Conservation (phyloP, 2,113 vertebrate genomes). For the Nycticorax nycticorax region DNA sequence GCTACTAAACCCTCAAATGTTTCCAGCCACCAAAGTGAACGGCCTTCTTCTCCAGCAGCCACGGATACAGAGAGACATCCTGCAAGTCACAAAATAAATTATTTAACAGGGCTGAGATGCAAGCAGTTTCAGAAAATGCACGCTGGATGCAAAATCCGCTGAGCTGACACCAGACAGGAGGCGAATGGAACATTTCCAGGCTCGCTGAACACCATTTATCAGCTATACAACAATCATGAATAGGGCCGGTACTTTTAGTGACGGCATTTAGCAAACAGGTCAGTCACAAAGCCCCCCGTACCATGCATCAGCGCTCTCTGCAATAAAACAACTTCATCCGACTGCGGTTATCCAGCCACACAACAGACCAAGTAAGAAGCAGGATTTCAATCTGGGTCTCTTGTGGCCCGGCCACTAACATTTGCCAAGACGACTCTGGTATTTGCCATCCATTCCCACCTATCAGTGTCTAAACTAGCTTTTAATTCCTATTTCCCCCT, state of each 20-base stretch:
- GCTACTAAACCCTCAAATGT: not conserved
- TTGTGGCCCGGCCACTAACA: not conserved
- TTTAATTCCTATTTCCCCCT: not conserved
- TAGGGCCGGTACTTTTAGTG: not conserved
- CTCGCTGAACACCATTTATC: not conserved
- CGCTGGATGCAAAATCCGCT: not conserved
- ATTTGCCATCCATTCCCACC: not conserved
- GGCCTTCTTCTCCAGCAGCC: not conserved
- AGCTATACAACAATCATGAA: not conserved
- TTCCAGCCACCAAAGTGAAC: not conserved
- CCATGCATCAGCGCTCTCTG: rapidly evolving
- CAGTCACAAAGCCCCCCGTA: not conserved
- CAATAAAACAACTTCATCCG: rapidly evolving
- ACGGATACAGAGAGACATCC: not conserved
- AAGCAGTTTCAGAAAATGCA: not conserved
- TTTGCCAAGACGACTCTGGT: not conserved
- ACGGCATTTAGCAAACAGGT: not conserved
- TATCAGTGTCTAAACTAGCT: not conserved
- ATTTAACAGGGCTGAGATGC: not conserved
- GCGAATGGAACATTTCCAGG: not conserved
- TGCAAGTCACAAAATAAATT: not conserved
- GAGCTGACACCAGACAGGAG: not conserved
- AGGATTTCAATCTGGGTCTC: not conserved
- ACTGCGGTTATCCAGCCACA: not conserved
- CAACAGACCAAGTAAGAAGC: not conserved